Conservation (phyloP, 2,797 vertebrate species). For the Myiotriccus ornatus region DNA sequence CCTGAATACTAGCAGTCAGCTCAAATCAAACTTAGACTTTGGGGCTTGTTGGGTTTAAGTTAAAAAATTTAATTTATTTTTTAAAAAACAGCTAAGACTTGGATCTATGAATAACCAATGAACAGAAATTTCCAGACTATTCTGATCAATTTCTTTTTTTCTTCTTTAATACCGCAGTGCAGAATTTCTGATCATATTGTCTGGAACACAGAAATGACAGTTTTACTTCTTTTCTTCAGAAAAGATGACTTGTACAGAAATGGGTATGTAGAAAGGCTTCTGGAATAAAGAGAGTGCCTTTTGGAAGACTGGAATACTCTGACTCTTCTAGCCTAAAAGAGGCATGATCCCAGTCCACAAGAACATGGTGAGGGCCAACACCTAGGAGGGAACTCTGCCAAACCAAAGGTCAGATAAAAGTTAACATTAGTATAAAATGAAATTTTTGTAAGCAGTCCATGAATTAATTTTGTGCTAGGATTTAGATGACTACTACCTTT, state of each 20-base stretch:
- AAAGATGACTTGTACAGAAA: neutral
- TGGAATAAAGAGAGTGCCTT: neutral
- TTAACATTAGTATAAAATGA: neutral
- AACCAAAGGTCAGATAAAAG: neutral
- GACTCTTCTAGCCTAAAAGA: neutral
- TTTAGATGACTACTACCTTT: neutral
- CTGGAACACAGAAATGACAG: neutral
- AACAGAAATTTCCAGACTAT: neutral
- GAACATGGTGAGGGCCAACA: neutral
- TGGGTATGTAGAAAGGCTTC: neutral
- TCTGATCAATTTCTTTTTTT: neutral
- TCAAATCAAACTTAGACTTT: neutral
- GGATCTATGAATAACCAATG: neutral
- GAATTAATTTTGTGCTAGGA: neutral
- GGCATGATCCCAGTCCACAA: accelerated
- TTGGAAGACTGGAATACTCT: neutral
- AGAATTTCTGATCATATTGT: neutral
- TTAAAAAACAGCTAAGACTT: neutral
- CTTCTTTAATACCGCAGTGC: neutral
- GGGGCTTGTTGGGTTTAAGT: neutral
- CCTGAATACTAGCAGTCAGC: neutral
- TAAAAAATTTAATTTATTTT: neutral
- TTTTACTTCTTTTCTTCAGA: neutral
- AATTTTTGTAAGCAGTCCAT: neutral
- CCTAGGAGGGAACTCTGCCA: neutral